Base-by-base conservation (phyloP, 1,140 invertebrate genomes). In the Sycobia sp. region DNA sequence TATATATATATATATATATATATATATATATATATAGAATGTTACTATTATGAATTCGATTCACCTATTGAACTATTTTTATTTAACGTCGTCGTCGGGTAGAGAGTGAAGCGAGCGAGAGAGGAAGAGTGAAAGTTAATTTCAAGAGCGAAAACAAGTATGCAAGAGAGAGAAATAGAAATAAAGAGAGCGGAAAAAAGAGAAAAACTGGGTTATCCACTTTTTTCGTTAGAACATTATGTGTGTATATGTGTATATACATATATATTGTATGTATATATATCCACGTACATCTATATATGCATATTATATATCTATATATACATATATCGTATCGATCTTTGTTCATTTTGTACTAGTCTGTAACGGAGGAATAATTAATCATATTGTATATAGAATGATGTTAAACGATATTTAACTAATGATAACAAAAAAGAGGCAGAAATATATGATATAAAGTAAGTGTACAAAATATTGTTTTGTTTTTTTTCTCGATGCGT, bases 341-440 rank as follows among this genome's bases (percentile, higher is more conserved):
- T 65, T 65, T 65, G 55, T 65, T 65, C 62, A 59, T 65, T 65
- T 65, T 65, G 62, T 65, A 65, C 62, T 65, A 65, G 62, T 65
- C 62, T 65, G 62, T 65, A 65, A 58, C 39, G 53, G 62, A 56
- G 47, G 62, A 56, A 64, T 64, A 51, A 64, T 65, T 58, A 58
- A 65, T 65, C 62, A 65, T 64, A 50, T 51, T 65, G 62, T 65
- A 65, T 65, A 65, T 65, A 65, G 62, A 65, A 65, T 65, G 55
- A 65, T 65, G 62, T 65, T 65, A 65, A 65, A 58, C 62, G 62
- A 65, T 65, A 65, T 65, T 65, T 59, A 65, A 59, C 55, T 65
- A 65, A 57, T 64, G 54, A 64, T 64, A 57, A 64, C 46, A 64
- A 56, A 59, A 62, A 57, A 65, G 62, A 65, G 49, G 41, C 55